These are phyloP conservation scores for Allochrocebus solatus DNA, from an alignment of 2,797 vertebrate species.

Conservation along the genomic window DNA sequence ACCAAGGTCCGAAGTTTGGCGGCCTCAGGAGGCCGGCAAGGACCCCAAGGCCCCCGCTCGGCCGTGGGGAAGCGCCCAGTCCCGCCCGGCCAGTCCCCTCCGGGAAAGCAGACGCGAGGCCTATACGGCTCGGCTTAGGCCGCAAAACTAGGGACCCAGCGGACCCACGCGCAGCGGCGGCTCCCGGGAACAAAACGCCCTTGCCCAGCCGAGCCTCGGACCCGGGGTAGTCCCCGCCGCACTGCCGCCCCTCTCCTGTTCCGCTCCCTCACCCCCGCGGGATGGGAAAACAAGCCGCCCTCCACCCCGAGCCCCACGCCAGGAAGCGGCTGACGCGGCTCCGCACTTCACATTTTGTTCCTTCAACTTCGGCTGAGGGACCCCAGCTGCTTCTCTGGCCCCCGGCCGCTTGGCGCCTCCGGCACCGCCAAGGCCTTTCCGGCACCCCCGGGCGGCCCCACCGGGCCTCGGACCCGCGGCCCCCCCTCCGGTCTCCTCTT, in stretches of 20 bases:
- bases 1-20: constrained; percentile 31
- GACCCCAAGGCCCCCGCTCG: not conserved
- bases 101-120: constrained; percentile 80
- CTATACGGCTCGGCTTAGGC: constrained; percentile 89
- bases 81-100: constrained; percentile 37
- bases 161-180: constrained; percentile 49
- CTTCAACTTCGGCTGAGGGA: constrained; percentile 77
- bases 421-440: constrained; percentile 50
- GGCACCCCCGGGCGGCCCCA: constrained; percentile 6
- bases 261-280: not conserved
- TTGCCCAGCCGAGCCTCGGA: not conserved
- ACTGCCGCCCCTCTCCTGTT: not conserved
- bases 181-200: constrained; percentile 59
- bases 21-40: not conserved
- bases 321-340: constrained; percentile 69
- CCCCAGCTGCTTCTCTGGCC: constrained; percentile 53
- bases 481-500: not conserved
- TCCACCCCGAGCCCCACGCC: constrained; percentile 42
- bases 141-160: constrained; percentile 85
- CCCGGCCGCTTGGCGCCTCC: constrained; percentile 31
- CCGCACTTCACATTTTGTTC: constrained; percentile 80
- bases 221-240: constrained; percentile 38
- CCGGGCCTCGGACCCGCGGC: constrained; percentile 57
- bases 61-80: not conserved
- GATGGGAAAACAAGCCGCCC: constrained; percentile 20